These are phyloP conservation scores for Brachyistius frenatus DNA, from an alignment of 2,113 vertebrate species.

Conservation along the genomic window DNA sequence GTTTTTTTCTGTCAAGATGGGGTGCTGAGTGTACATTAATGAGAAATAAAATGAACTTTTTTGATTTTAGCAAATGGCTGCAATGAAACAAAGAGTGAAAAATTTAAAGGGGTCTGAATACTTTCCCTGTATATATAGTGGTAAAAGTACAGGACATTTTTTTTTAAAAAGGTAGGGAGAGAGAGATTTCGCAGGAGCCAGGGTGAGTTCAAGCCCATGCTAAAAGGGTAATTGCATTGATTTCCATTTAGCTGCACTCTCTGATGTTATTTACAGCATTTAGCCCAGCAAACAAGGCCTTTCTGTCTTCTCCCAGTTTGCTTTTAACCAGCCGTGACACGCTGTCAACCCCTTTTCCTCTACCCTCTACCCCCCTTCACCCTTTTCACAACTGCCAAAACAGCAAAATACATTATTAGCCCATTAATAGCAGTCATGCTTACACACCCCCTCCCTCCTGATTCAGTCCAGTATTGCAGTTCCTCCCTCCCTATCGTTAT, in stretches of 20 bases:
- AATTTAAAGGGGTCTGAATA: no score
- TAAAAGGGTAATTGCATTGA: constrained; percentile 89
- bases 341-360: constrained; percentile 64
- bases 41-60: no score
- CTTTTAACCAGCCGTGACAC: constrained; percentile 80
- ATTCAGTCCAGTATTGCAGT: constrained; percentile 56
- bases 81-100: no score
- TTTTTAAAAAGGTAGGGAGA: constrained; percentile 6
- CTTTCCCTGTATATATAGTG: background rate
- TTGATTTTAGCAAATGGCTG: no score
- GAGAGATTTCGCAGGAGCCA: constrained; percentile 45
- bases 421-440: constrained; percentile 68
- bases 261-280: constrained; percentile 88
- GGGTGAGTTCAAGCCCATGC: constrained; percentile 80
- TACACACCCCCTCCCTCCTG: constrained; percentile 41
- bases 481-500: constrained; percentile 39
- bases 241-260: constrained; percentile 86
- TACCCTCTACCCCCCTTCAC: constrained; percentile 47
- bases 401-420: constrained; percentile 77
- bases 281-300: constrained; percentile 79
- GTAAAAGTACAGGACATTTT: constrained; percentile 31
- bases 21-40: no score
- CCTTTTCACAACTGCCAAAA: constrained; percentile 73
- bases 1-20: no score
- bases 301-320: constrained; percentile 65